phyloP scores from a whole-genome alignment of 2,888 invertebrate genomes.

The Nephrotoma flavescens region DNA sequence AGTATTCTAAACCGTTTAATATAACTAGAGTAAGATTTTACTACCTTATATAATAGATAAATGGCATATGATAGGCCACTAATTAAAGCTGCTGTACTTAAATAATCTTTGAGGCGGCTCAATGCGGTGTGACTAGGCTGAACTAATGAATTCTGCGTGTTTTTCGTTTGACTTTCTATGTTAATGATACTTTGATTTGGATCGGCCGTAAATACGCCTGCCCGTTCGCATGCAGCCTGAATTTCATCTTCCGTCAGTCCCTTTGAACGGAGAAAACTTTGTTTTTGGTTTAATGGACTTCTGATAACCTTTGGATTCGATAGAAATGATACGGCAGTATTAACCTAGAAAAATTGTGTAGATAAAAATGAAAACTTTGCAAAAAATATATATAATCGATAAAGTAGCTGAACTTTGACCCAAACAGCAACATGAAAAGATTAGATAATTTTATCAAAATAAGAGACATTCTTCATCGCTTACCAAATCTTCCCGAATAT shows the following conservation, averaged over 20 bases:
- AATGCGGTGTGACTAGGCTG: conserved; percentile 30
- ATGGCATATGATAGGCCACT: conserved; percentile 64
- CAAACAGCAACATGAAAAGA: conserved; percentile 3
- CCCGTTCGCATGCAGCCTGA: conserved; percentile 54
- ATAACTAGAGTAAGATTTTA: neutral
- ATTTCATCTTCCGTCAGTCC: conserved; percentile 64
- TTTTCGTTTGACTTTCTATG: conserved; percentile 18
- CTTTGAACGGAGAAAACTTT: conserved; percentile 61
- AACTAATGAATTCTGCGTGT: conserved; percentile 14
- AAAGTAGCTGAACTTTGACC: neutral
- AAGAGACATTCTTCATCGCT: conserved; percentile 10
- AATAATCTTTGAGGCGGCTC: conserved; percentile 46
- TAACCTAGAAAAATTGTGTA: conserved; percentile 40
- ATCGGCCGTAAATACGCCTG: conserved; percentile 31
- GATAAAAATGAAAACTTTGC: neutral
- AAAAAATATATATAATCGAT: neutral
- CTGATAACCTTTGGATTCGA: conserved; percentile 70
- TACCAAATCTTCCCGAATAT: conserved; percentile 24
- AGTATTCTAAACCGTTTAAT: neutral
- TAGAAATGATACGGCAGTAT: conserved; percentile 70
- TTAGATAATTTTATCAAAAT: neutral
- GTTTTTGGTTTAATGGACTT: conserved; percentile 62
- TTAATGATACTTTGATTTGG: conserved; percentile 26
- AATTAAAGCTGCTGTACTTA: conserved; percentile 58
- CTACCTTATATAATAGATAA: conserved; percentile 69